Evolutionary conservation across 2,888 invertebrate genomes (phyloP), one percentile per base, ranked within the genome.

Genomic region (Arge pagana): DNA sequence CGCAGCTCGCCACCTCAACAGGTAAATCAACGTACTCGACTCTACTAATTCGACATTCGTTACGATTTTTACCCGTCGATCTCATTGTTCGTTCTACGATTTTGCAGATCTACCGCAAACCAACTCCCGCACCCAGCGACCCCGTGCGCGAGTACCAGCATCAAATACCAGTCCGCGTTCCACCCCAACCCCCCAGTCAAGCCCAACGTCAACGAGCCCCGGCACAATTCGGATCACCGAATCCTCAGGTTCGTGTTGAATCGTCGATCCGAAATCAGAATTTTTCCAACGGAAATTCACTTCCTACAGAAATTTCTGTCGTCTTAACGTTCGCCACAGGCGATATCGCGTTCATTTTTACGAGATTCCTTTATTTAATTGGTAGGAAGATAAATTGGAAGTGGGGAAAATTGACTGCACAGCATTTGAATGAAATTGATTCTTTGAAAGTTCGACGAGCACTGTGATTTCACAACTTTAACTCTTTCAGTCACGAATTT

Each of bases 21-120:
- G 54, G 70, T 70, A 52, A 63, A 37, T 39, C 18, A 31, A 48
- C n/a, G n/a, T n/a, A n/a, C n/a, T n/a, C n/a, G n/a, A n/a, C n/a
- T n/a, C n/a, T n/a, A n/a, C n/a, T n/a, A n/a, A n/a, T n/a, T n/a
- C n/a, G n/a, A n/a, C n/a, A n/a, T n/a, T n/a, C n/a, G n/a, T n/a
- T n/a, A n/a, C n/a, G n/a, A 26, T n/a, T 40, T 40, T 40, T 24
- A 39, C 24, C 24, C 39, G 24, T 23, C n/a, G 23, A 26, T 26
- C 23, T 30, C 8, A 39, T 5, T 42, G 7, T 7, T 30, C 13
- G 11, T 28, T 30, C 3, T 7, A 7, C 2, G 3, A 11, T 11
- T 42, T 30, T 40, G 3, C 52, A 72, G 72, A 50, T 65, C 2
- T 72, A 72, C 58, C 69, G 72, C 21, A 70, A 68, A 45, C 69